Percentiles rank a stretch among this genome's conserved stretches.
These are phyloP conservation scores for Peromyscus nudipes DNA, from an alignment of 2,797 vertebrate genomes.

Conservation along the genomic window DNA sequence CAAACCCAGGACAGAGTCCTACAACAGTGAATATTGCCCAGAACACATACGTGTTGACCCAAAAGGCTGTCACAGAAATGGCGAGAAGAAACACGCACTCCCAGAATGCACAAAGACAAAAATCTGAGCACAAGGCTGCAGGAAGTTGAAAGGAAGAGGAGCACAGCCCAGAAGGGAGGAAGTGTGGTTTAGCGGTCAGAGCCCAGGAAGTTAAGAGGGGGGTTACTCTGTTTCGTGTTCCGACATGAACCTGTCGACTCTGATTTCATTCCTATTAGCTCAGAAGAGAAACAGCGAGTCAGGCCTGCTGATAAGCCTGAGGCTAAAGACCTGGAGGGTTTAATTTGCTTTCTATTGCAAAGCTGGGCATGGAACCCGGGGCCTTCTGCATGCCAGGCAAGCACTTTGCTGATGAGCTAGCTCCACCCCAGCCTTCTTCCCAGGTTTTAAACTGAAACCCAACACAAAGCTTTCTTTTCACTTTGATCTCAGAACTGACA, in stretches of 20 bases:
- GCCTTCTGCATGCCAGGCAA: neutral
- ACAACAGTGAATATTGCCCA: neutral
- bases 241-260: neutral
- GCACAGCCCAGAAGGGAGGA: slow-evolving; percentile 8
- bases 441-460: slow-evolving; percentile 31
- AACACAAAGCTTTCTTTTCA: slow-evolving; percentile 66
- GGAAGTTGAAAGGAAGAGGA: neutral
- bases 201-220: neutral
- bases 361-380: neutral
- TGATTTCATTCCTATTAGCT: neutral
- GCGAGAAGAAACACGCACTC: neutral
- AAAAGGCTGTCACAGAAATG: neutral
- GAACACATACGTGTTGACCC: neutral
- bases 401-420: neutral
- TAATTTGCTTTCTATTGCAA: neutral
- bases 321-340: neutral
- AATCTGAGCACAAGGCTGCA: neutral
- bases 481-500: slow-evolving; percentile 30
- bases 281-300: neutral
- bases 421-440: neutral
- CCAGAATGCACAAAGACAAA: neutral
- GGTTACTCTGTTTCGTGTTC: neutral
- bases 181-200: slow-evolving; percentile 58
- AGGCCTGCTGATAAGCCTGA: neutral
- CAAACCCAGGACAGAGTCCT: neutral